Percentiles rank a stretch among this genome's conserved stretches.
Conservation (phyloP, 2,888 invertebrate genomes). For the Drosophila antonietae region DNA sequence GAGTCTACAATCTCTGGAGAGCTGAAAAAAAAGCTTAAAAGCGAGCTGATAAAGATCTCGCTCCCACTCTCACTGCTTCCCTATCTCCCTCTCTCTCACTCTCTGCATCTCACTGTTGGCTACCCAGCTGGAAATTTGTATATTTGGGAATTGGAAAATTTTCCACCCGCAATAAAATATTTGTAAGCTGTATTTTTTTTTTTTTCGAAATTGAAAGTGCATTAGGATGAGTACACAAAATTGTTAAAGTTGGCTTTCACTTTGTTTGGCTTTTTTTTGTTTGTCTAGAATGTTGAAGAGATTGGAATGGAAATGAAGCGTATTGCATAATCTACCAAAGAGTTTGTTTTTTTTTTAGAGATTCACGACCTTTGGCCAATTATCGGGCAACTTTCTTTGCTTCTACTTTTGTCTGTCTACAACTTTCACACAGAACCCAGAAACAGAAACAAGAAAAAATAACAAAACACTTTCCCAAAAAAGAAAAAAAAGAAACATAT, state of each 20-base stretch:
- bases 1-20: constrained; percentile 15
- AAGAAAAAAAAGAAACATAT: constrained; percentile 8
- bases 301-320: constrained; percentile 22
- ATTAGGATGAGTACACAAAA: constrained; percentile 59
- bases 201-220: constrained; percentile 67
- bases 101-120: background rate
- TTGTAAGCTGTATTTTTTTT: background rate
- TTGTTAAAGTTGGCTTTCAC: constrained; percentile 58
- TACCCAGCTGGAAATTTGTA: constrained; percentile 31
- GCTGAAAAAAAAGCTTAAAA: constrained; percentile 36
- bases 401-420: constrained; percentile 19
- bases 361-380: constrained; percentile 63
- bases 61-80: background rate
- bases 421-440: constrained; percentile 68
- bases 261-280: constrained; percentile 40
- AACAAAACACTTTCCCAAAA: constrained; percentile 50
- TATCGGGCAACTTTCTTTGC: constrained; percentile 66
- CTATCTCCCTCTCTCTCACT: background rate
- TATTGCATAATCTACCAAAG: constrained; percentile 61
- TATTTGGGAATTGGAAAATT: constrained; percentile 32
- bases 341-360: constrained; percentile 26
- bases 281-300: constrained; percentile 57
- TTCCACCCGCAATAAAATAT: constrained; percentile 58
- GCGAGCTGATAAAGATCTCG: constrained; percentile 61
- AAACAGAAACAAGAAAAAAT: constrained; percentile 26